Evolutionary conservation across 2,888 invertebrate species (phyloP), one percentile per base, ranked within the genome.

Genomic region (Tenthredo notha): DNA sequence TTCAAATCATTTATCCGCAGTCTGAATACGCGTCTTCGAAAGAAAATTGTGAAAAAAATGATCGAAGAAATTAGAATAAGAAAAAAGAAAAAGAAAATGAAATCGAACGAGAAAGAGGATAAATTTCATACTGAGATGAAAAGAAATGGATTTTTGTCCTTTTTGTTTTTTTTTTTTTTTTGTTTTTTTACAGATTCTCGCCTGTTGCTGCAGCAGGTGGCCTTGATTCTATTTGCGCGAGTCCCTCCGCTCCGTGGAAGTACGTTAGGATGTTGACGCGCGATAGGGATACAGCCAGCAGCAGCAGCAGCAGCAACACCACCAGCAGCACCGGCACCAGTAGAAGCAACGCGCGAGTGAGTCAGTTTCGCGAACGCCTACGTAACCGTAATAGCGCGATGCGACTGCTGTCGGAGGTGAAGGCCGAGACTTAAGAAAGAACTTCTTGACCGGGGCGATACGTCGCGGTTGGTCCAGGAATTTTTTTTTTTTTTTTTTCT

Each of bases 191-290:
- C 33, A n/a, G 21, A 25, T 33, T 61, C 40, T 61, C 21, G 33
- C 50, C 58, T 21, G 80, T 21, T 40, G 33, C 37, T 61, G 37
- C 33, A n/a, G 33, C 50, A 37, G 83, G 50, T 65, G 83, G 47
- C 83, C 67, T 83, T 65, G 67, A 70, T 61, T 83, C 83, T 83
- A 83, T 83, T 83, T 83, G 70, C 83, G 83, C 83, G 25, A 7
- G 70, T 83, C 47, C 67, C 67, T 67, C 67, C 33, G 72, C 40
- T 74, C 43, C 33, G 18, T 33, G 67, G 80, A 40, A 54, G 70
- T 25, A 47, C 83, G 67, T 83, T 83, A 67, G 83, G 83, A 83
- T 65, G 83, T 83, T 67, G 67, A 70, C 67, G 67, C 43, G 43
- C 65, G 40, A 67, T 65, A 83, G 67, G 50, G 83, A 83, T 70